Conservation (phyloP, 1,140 invertebrate species). For the Agrypnia vestita region DNA sequence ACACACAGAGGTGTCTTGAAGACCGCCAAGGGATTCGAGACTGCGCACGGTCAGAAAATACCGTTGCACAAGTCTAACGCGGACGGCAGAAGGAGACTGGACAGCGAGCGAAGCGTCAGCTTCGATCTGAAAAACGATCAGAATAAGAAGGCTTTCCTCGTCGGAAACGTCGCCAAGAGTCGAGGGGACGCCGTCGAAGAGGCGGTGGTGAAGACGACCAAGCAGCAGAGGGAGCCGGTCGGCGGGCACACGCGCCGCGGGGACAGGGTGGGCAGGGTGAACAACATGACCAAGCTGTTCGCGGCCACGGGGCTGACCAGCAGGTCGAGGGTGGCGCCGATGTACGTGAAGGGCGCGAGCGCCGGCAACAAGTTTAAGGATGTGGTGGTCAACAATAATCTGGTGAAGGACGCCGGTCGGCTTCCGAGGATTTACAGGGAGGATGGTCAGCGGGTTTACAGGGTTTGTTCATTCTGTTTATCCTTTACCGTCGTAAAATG, state of each 20-base stretch:
- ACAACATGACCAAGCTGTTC: constrained; percentile 34
- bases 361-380: constrained; percentile 55
- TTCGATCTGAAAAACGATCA: not conserved
- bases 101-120: not conserved
- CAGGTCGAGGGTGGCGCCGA: constrained; percentile 22
- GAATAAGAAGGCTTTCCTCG: not conserved
- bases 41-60: not conserved
- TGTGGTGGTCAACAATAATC: constrained; percentile 22
- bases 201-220: not conserved
- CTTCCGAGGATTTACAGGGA: constrained; percentile 49
- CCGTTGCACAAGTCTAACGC: not conserved
- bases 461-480: constrained; percentile 49
- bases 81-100: not conserved
- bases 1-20: not conserved
- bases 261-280: constrained; percentile 8
- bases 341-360: constrained; percentile 50
- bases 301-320: too few relatives aligned
- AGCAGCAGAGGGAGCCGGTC: not conserved
- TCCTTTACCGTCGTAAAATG: too few relatives aligned
- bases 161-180: too few relatives aligned
- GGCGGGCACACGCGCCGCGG: constrained; percentile 1
- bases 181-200: not conserved
- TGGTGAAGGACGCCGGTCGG: constrained; percentile 26
- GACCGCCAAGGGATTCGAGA: not conserved
- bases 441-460: constrained; percentile 57